These are phyloP conservation scores for Apodemia zela DNA, from an alignment of 2,888 invertebrate genomes.

Conservation along the genomic window DNA sequence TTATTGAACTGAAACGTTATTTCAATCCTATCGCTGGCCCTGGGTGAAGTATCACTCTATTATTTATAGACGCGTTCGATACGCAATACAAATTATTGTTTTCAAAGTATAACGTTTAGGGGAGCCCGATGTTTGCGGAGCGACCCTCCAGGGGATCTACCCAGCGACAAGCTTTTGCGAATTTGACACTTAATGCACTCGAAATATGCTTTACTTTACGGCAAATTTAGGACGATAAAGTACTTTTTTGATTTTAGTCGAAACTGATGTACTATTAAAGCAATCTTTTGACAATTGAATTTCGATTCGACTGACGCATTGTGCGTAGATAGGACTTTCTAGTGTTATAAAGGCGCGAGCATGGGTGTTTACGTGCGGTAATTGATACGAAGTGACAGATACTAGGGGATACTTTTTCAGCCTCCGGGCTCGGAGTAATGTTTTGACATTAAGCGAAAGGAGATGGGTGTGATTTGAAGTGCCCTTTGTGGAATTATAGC, in stretches of 20 bases:
- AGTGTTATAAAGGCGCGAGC: conserved; percentile 39
- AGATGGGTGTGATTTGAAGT: conserved; percentile 80
- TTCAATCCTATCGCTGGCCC: conserved; percentile 43
- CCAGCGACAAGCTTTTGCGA: conserved; percentile 40
- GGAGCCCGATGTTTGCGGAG: conserved; percentile 74
- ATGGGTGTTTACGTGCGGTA: conserved; percentile 78
- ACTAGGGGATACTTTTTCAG: conserved; percentile 68
- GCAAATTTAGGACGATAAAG: conserved; percentile 41
- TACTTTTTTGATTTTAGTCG: conserved; percentile 55
- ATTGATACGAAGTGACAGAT: conserved; percentile 79
- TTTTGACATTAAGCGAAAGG: conserved; percentile 76
- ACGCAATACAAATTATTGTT: conserved; percentile 81
- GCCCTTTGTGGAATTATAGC: conserved; percentile 80
- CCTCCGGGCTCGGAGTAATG: conserved; percentile 66
- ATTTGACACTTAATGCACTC: conserved; percentile 51
- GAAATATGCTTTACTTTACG: conserved; percentile 53
- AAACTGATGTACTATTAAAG: conserved; percentile 66
- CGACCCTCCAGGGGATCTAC: conserved; percentile 65
- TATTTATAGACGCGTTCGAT: conserved; percentile 79
- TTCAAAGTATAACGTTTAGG: conserved; percentile 81
- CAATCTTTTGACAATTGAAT: conserved; percentile 79
- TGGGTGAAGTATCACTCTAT: conserved; percentile 75
- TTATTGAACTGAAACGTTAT: conserved; percentile 45
- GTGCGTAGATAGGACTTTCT: conserved; percentile 67
- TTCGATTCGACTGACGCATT: conserved; percentile 62